Evolutionary conservation across 35 echinoderm and acorn worm genomes (phyloP), one percentile per base, ranked within the genome.

Genomic region (Eucidaris tribuloides): DNA sequence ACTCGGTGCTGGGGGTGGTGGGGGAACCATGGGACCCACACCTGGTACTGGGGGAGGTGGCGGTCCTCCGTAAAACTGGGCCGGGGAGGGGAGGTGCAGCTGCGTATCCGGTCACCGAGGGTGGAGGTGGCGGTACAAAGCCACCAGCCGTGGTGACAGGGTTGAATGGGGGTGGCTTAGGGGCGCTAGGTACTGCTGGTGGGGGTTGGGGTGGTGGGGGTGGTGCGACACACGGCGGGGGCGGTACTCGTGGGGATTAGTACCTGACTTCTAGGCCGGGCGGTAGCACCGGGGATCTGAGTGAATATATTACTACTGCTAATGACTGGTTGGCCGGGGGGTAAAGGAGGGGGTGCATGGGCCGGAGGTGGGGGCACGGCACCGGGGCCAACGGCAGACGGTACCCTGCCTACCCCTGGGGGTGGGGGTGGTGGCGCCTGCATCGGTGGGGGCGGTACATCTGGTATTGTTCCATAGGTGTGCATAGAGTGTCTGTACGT

Each of bases 401-500:
- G 38, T 36, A 44, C 37, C n/a, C 35, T 33, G 38, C 68, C 24
- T 22, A 74, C 0, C 7, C 28, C 36, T 9, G 48, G 48, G 39
- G 85, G 85, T 19, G 61, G 42, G 19, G 85, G 85, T 46, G 85
- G 85, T 19, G 85, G 85, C 38, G 85, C 76, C 36, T 88, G 54
- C 7, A 59, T 33, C 5, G 85, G 85, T 0, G 85, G 76, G 36
- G 85, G 85, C 25, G 85, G 85, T 80, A 88, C 78, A 64, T 81
- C 58, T 6, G n/a, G 28, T 59, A 80, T 80, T 48, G 56, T 4
- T 68, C 81, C 31, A 32, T 65, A 59, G 30, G 81, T 62, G 68
- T 74, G 68, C 41, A 44, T 44, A 22, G 41, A 14, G 44, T 44
- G 38, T n/a, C 68, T 14, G 37, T 74, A 74, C 37, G 14, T 40